Evolutionary conservation across 2,113 vertebrate genomes (phyloP).

Genomic region (Ictalurus furcatus): DNA sequence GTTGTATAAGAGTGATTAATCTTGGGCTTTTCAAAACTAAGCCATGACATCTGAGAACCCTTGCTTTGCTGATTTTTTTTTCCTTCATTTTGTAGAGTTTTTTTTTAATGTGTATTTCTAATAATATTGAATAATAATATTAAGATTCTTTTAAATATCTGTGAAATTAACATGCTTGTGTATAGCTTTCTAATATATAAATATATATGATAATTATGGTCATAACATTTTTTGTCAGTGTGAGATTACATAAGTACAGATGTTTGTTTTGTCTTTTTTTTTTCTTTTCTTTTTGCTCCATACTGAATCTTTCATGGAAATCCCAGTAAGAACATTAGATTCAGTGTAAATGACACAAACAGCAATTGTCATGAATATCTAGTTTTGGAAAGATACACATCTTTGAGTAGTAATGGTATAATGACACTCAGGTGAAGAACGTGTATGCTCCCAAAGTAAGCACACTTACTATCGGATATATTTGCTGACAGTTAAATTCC

Average conservation of each 20-base stretch:
- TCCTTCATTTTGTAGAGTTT: constrained; percentile 97
- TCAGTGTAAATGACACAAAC: constrained; percentile 21
- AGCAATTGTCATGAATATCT: constrained; percentile 18
- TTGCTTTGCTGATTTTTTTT: constrained; percentile 96
- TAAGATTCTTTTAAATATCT: constrained; percentile 99
- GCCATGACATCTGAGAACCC: constrained; percentile 89
- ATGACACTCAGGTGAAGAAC: constrained; percentile 40
- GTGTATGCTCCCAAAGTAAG: constrained; percentile 38
- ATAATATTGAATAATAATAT: constrained; percentile 98
- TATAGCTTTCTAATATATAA: constrained; percentile 99
- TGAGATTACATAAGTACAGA: constrained; percentile 87
- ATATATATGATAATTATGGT: constrained; percentile 87
- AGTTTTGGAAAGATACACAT: constrained; percentile 11
- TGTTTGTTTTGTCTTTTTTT: constrained; percentile 69
- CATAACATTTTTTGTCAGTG: constrained; percentile 87
- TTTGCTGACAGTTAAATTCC: constrained; percentile 14
- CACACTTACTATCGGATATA: constrained; percentile 20
- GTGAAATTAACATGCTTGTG: constrained; percentile 99
- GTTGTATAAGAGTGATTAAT: constrained; percentile 81
- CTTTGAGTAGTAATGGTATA: constrained; percentile 13
- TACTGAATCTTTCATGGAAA: constrained; percentile 63
- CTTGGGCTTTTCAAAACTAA: constrained; percentile 85
- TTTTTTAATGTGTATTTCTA: constrained; percentile 96
- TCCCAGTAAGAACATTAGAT: constrained; percentile 63
- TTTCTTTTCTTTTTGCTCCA: constrained; percentile 62